Evolutionary conservation across 2,113 vertebrate genomes (phyloP), one percentile per base, ranked within the genome.

Genomic region (Nettapus auritus): DNA sequence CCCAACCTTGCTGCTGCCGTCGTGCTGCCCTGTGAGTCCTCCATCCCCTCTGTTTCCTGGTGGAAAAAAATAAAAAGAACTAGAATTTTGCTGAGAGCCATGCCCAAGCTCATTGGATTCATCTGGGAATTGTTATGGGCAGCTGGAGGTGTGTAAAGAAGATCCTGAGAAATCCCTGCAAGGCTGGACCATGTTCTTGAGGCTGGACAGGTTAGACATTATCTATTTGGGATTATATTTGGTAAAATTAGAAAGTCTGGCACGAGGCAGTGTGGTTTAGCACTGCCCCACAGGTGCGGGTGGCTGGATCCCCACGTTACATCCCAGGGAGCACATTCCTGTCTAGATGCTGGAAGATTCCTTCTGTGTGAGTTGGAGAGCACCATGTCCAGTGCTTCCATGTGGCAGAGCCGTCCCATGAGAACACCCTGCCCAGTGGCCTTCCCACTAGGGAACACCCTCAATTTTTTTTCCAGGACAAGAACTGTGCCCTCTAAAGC

Each of bases 1-100:
- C 36, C 97, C 96, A 50, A 93, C 95, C 88, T 98, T 98, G 13
- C 94, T 68, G 20, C 6, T 96, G 70, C 91, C 80, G 46, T 33
- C 18, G 1, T 34, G 68, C 40, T 80, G 85, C 6, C 91, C 63
- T 40, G 59, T 46, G 76, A 62, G 44, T 73, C 56, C 74, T 93
- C 33, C 78, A 82, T 50, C 26, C 94, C 89, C 64, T 1, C 0
- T 8, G 55, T 80, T 95, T 84, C 91, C 98, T 98, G 42, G 25
- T 36, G 87, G 79, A 81, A 71, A 68, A 68, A 6, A 5, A 25
- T 6, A 26, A 7, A 6, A 42, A 14, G 22, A 22, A 17, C 8
- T 6, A 3, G 11, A 13, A 11, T 31, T 90, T 57, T 66, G 29
- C 5, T 12, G n/a, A 38, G 52, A 20, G 70, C 23, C 23, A 12